Evolutionary conservation across 2,888 invertebrate species (phyloP).

Genomic region (Lydus trimaculatus): DNA sequence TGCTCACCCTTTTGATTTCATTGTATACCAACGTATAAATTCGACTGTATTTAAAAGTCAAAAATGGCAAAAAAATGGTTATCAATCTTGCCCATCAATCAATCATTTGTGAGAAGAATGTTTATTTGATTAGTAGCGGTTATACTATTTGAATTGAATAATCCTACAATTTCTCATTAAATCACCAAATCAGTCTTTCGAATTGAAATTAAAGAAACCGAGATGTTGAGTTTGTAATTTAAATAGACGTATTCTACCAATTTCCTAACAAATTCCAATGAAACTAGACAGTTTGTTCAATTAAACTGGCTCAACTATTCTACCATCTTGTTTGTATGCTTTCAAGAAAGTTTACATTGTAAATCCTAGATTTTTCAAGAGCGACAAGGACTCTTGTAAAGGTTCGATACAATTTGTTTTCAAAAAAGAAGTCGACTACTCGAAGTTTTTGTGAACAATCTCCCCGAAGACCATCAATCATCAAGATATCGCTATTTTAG

Average conservation of each 20-base stretch:
- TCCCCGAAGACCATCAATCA: background rate
- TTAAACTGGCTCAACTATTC: background rate
- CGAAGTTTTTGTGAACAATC: background rate
- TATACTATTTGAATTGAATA: background rate
- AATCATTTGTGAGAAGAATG: background rate
- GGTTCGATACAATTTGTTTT: background rate
- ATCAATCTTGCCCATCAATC: too few relatives aligned
- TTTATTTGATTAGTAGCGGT: background rate
- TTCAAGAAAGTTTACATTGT: background rate
- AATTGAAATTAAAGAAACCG: background rate
- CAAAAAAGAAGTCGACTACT: background rate
- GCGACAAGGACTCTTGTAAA: background rate
- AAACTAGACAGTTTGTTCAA: background rate
- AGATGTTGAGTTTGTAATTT: background rate
- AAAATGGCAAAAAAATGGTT: too few relatives aligned
- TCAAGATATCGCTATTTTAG: background rate
- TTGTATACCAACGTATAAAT: too few relatives aligned
- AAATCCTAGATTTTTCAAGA: background rate
- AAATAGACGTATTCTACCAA: background rate
- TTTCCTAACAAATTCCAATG: background rate
- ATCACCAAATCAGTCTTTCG: background rate
- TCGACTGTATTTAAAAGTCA: too few relatives aligned
- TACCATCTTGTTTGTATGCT: background rate
- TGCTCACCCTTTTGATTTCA: background rate
- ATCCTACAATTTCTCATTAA: background rate